Base-by-base conservation (phyloP, 1,140 invertebrate species). In the Leptestheria dahalacensis region DNA sequence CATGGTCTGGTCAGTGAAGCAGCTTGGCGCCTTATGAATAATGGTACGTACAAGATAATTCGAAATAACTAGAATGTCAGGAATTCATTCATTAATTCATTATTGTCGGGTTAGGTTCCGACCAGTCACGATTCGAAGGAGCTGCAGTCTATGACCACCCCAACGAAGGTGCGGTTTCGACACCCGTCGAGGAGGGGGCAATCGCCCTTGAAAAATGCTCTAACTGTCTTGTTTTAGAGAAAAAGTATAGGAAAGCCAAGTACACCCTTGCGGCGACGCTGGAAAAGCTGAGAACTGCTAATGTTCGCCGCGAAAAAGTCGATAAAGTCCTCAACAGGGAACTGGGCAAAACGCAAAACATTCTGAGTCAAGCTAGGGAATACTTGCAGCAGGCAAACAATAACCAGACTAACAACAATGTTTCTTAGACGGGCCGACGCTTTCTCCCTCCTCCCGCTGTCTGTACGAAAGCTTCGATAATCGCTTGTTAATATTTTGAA, bases 301-400 rank as follows among this genome's bases (percentile, higher is more conserved):
- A 60, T 51, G 49, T 50, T 26, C 48, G 58, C n/a, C 49, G 51
- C 25, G 58, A 60, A 18, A 60, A 60, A 49, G 49, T 60, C 2
- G 58, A 60, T 33, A 51, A 49, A 28, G 58, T 49, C 20, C 48
- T 60, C 10, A 60, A 60, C 49, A 60, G 52, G 21, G 58, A 60
- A 51, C 18, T 60, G 48, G 49, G 48, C 24, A 60, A 60, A 52
- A 60, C 58, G 3, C 58, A 60, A 18, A 54, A 54, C 46, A 54
- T 57, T 25, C 28, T 57, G 26, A 10, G 50, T 26, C 54, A 51
- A 48, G 61, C 48, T 50, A 25, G 49, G 12, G 29, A 25, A n/a
- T 46, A 26, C 10, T 23, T 58, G 25, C 28, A 58, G 25, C 48
- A 58, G 20, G 57, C 48, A n/a, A 58, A 48, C 46, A 25, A 58